These are phyloP conservation scores for Chaenogobius annularis DNA, from an alignment of 2,113 vertebrate genomes.

Conservation along the genomic window DNA sequence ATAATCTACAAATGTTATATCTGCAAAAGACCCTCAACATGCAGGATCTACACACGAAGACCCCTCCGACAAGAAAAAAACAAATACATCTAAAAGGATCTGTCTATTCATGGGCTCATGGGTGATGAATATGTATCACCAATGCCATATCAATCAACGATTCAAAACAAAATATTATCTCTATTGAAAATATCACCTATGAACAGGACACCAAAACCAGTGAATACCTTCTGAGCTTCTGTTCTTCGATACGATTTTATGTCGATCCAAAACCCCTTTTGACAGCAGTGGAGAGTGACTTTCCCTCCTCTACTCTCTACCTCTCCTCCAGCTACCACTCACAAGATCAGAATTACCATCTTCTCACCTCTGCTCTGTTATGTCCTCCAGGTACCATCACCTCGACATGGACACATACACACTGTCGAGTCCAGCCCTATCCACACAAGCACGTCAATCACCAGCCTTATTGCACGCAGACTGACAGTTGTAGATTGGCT, in stretches of 20 bases:
- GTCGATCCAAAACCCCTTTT: background rate
- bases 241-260: no score
- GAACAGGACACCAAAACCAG: background rate
- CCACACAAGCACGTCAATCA: constrained; percentile 45
- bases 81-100: no score
- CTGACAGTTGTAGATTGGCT: constrained; percentile 48
- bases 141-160: no score
- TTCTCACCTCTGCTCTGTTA: constrained; percentile 45
- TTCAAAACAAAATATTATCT: no score
- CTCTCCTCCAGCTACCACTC: constrained; percentile 38
- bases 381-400: constrained; percentile 37
- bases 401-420: constrained; percentile 1
- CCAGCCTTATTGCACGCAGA: constrained; percentile 36
- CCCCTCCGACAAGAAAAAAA: no score
- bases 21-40: no score
- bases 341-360: constrained; percentile 53
- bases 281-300: background rate
- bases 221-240: background rate
- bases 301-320: constrained; percentile 9
- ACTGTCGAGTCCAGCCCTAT: constrained; percentile 9
- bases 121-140: no score
- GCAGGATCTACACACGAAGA: no score
- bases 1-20: no score
- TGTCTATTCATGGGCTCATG: no score
- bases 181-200: no score